Base-by-base conservation (phyloP, 1,140 invertebrate species). In the Dendroctonus valens region DNA sequence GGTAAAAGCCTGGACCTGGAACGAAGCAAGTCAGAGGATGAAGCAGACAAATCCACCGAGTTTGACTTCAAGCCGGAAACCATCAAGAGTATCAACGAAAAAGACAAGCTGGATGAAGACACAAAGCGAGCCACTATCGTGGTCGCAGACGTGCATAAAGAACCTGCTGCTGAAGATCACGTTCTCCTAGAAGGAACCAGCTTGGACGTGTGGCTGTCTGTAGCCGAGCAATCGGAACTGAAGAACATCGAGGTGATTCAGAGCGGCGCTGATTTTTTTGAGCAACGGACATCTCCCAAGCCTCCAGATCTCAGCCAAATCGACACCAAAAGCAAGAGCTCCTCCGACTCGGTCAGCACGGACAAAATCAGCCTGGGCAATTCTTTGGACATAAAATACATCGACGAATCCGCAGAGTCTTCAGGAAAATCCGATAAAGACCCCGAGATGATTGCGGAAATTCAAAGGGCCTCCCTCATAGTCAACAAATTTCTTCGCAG, bases 1-100 rank as follows among this genome's bases (percentile, higher is more conserved):
- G 77, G 77, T 0, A 79, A 78, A 69, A 77, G 76, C 67, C 68
- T 78, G 42, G 78, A 79, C 73, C 69, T 77, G 14, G 78, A 79
- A 48, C 54, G 72, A 11, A 69, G 67, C 11, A 73, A 71, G 55
- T 64, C 57, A 15, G 61, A 75, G 50, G 67, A 70, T 15, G 59
- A 70, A 40, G 54, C 67, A 37, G 68, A 72, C 3, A 57, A 70
- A 51, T 55, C 57, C 6, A 63, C 68, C 6, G 79, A 74, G 68
- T 79, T 83, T 4, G 84, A 87, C 73, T 80, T 81, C 4, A 86
- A 87, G 74, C 83, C 84, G 0, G 84, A 86, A 72, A 85, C 85
- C 61, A 79, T 86, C 12, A 83, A 85, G 71, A 67, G 40, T 44
- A 72, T 74, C 26, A 70, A 69, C 61, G 65, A 48, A 11, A 65